These are phyloP conservation scores for Tetranychus piercei DNA, from an alignment of 2,888 invertebrate genomes.

Conservation along the genomic window DNA sequence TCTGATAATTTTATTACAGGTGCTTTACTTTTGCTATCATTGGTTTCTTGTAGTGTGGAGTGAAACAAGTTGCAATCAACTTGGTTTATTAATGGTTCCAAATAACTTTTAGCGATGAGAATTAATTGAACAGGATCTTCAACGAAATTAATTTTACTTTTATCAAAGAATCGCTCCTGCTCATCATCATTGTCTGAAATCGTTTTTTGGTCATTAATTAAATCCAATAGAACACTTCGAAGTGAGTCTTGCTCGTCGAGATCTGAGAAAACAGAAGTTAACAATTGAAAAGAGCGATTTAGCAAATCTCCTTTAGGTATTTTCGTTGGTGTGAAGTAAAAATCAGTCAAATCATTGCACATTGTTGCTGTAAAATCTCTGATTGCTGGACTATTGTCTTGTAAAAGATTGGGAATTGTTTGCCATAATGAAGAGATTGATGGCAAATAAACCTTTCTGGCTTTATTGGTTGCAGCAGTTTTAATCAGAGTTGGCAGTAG, in stretches of 20 bases:
- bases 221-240: not conserved
- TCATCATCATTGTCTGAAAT: constrained; percentile 10
- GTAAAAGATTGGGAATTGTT: constrained; percentile 16
- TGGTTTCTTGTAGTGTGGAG: not conserved
- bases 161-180: constrained; percentile 20
- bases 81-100: not conserved
- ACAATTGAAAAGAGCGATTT: not conserved
- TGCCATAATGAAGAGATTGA: constrained; percentile 9
- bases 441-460: not conserved
- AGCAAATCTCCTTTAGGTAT: not conserved
- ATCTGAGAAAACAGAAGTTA: not conserved
- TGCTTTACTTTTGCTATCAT: not conserved
- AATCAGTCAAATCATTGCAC: not conserved
- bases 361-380: constrained; percentile 13
- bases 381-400: constrained; percentile 18
- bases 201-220: not conserved
- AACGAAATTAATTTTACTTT: constrained; percentile 20
- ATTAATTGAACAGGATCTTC: constrained; percentile 13
- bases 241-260: not conserved
- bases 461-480: not conserved
- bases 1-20: not conserved
- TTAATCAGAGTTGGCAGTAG: not conserved
- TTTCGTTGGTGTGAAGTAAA: not conserved
- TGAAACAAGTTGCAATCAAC: not conserved
- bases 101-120: not conserved